Conservation (phyloP, 2,888 invertebrate genomes). For the Petrolisthes manimaculis region DNA sequence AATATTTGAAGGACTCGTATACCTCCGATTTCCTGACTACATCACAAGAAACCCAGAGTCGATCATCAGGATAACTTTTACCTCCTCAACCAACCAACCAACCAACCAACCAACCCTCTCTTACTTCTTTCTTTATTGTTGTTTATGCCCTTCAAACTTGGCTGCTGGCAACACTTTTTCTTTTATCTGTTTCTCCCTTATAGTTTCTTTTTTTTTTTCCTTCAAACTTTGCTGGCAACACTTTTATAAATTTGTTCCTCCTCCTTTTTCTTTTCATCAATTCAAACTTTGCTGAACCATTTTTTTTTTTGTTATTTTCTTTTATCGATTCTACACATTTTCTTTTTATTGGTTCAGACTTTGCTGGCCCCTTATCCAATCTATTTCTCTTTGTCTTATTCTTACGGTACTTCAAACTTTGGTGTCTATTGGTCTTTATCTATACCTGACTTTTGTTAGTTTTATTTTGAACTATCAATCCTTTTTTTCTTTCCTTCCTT, state of each 20-base stretch:
- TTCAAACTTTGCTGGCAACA: not conserved
- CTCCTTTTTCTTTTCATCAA: not conserved
- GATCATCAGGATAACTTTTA: too few species aligned
- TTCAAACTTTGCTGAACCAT: not conserved
- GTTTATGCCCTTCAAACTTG: not conserved
- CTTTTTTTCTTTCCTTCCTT: not conserved
- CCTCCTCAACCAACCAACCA: too few species aligned
- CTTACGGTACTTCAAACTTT: not conserved
- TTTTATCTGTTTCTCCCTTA: not conserved
- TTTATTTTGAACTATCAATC: not conserved
- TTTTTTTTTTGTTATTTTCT: not conserved
- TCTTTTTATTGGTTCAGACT: not conserved
- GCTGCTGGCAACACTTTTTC: not conserved
- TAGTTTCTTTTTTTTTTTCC: not conserved
- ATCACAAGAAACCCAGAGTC: too few species aligned
- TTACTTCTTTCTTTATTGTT: not conserved
- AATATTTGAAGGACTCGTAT: too few species aligned
- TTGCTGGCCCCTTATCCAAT: not conserved
- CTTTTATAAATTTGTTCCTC: not conserved
- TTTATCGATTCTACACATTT: not conserved
- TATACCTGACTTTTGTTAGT: not conserved
- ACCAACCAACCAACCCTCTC: too few species aligned
- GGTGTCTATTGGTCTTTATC: not conserved
- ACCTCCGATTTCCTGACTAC: too few species aligned
- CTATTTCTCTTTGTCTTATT: not conserved